Conservation (phyloP, 2,797 vertebrate species). For the Eutrigla gurnardus region DNA sequence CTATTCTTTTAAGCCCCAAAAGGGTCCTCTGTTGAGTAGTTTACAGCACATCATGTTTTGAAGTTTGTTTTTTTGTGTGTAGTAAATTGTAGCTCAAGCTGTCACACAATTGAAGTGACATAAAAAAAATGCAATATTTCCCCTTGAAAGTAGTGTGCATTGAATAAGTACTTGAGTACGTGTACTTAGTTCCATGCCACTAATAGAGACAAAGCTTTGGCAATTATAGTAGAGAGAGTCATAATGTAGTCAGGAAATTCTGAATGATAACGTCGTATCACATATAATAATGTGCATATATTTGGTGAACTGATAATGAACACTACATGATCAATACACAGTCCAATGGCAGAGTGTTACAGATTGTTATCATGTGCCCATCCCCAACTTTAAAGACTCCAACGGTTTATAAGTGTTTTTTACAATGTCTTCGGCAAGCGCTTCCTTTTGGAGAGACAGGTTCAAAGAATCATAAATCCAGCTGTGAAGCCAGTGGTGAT, state of each 20-base stretch:
- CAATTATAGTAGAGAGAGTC: neutral
- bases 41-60: neutral
- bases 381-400: slow-evolving; percentile 11
- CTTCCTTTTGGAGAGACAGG: slow-evolving; percentile 58
- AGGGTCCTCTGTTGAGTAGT: neutral
- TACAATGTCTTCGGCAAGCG: slow-evolving; percentile 44
- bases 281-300: neutral
- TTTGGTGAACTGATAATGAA: slow-evolving; percentile 3
- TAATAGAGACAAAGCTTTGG: neutral
- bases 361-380: slow-evolving; percentile 9
- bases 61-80: neutral
- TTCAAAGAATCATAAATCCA: slow-evolving; percentile 76
- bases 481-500: slow-evolving; percentile 60
- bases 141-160: neutral
- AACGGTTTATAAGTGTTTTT: slow-evolving; percentile 46
- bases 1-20: neutral
- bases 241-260: neutral
- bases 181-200: neutral
- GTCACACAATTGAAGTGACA: neutral
- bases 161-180: neutral
- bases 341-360: neutral
- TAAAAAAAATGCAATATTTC: neutral
- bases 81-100: neutral
- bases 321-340: neutral
- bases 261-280: neutral